Evolutionary conservation across 2,113 vertebrate species (phyloP).

Genomic region (Psittacula cyanocephala): DNA sequence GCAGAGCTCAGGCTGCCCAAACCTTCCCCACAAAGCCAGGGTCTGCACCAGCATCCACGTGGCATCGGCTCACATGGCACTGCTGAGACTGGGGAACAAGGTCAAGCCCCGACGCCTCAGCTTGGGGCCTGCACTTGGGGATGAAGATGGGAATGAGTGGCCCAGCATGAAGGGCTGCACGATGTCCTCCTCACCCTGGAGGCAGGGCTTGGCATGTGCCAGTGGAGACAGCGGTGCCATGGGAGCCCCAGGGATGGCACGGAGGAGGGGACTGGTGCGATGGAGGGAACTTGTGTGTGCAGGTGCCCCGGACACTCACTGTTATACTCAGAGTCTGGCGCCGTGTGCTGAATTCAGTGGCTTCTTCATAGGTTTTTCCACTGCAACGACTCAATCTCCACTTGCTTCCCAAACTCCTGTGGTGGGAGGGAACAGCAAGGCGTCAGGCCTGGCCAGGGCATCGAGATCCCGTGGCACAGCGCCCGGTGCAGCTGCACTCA

Average conservation of each 20-base stretch:
- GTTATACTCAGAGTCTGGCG: slow-evolving; percentile 83
- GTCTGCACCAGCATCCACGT: not conserved
- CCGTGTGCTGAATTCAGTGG: slow-evolving; percentile 75
- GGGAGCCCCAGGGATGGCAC: not conserved
- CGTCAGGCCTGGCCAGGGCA: fast-evolving
- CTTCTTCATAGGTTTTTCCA: slow-evolving; percentile 93
- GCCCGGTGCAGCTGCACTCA: slow-evolving; percentile 50
- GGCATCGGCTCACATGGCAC: fast-evolving
- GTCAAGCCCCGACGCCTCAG: not conserved
- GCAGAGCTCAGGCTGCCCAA: not conserved
- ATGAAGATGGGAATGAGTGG: too few relatives aligned
- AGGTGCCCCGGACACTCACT: slow-evolving; percentile 74
- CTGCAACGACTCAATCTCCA: slow-evolving; percentile 75
- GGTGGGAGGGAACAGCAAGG: not conserved
- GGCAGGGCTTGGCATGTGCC: not conserved
- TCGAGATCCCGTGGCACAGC: fast-evolving
- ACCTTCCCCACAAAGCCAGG: not conserved
- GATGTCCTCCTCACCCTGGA: fast-evolving
- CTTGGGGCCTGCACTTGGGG: too few relatives aligned
- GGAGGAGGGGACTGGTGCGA: fast-evolving
- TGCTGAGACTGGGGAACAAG: not conserved
- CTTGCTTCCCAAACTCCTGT: slow-evolving; percentile 72
- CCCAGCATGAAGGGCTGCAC: too few relatives aligned
- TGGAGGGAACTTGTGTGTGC: not conserved
- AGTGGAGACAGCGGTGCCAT: fast-evolving